Evolutionary conservation across 1,140 invertebrate species (phyloP), one percentile per base, ranked within the genome.

Genomic region (Drosophila biarmipes): DNA sequence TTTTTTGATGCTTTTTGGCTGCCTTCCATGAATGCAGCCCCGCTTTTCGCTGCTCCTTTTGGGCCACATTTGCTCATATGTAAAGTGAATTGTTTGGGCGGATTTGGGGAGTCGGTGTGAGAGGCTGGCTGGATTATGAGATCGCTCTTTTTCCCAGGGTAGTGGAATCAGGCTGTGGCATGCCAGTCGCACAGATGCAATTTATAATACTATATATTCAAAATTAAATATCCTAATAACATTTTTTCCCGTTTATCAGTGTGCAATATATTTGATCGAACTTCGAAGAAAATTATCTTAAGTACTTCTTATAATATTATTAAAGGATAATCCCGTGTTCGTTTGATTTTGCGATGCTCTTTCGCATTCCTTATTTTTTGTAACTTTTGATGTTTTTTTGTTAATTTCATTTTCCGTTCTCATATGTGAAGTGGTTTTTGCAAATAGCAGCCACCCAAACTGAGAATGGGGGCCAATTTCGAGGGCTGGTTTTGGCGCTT

Each of bases 31-130:
- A 89, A 78, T 86, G 77, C 57, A 68, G 64, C 76, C 59, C 59
- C 45, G 40, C 27, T 46, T 35, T 81, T 80, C 66, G 37, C 27
- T 31, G 35, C 64, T 75, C 35, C 59, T 82, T 75, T 81, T 77
- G 42, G 58, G 63, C 55, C 77, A 64, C 77, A 78, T 80, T 82
- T 84, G 84, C 79, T 84, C 84, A 89, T 89, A 89, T 90, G 84
- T 84, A 90, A 90, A 89, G 80, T 89, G 76, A 89, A 82, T 86
- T 85, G 76, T 80, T 73, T 85, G 64, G 73, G 55, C 40, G 57
- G 76, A 51, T 62, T 49, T 51, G 21, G 40, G 48, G 35, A 45
- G 55, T 42, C 53, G 14, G 12, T 34, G 24, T 42, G 71, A 29
- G 69, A 74, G 54, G 58, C 49, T 69, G 46, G 46, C 42, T 58